Base-by-base conservation (phyloP, 2,888 invertebrate species). In the Trichopoda pennipes region DNA sequence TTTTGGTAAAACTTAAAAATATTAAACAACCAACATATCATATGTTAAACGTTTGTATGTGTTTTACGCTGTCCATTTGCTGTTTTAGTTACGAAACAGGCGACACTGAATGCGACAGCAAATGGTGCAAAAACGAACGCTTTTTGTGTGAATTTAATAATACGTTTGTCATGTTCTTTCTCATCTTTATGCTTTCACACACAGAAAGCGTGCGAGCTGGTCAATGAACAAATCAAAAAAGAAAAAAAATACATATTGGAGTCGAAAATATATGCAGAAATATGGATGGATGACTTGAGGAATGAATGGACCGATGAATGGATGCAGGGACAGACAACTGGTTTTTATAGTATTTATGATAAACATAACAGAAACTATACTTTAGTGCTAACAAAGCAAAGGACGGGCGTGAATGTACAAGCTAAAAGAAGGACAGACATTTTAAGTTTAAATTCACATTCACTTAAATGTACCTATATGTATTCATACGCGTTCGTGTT, bases 131-230 rank as follows among this genome's bases (percentile, higher is more conserved):
- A 90, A 90, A 88, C 89, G 88, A 88, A 89, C 89, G 89, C 89
- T 88, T 88, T 88, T 89, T 89, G 89, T 89, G 89, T 90, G 90
- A 90, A 89, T 87, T 89, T 90, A 89, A 89, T 89, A 89, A 89
- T 90, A 89, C 88, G 88, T 89, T 89, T 89, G 89, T 90, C 89
- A 89, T 87, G 87, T 82, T 79, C 83, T 84, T 85, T 42, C 73
- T 83, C 77, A 82, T 73, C 55, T 75, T 72, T 17, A 77, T 72
- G 51, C 75, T 72, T 75, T 79, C 74, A 75, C 74, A 78, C 69
- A 70, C 53, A 75, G 9, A 68, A 56, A 76, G 61, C 49, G 77
- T 70, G 69, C 63, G 69, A 69, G 63, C 47, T 55, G 66, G n/a
- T 35, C 38, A 69, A 55, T 23, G 38, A 63, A 32, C 6, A 21